Evolutionary conservation across 2,113 vertebrate genomes (phyloP), one percentile per base, ranked within the genome.

Genomic region (Rhizomys pruinosus): DNA sequence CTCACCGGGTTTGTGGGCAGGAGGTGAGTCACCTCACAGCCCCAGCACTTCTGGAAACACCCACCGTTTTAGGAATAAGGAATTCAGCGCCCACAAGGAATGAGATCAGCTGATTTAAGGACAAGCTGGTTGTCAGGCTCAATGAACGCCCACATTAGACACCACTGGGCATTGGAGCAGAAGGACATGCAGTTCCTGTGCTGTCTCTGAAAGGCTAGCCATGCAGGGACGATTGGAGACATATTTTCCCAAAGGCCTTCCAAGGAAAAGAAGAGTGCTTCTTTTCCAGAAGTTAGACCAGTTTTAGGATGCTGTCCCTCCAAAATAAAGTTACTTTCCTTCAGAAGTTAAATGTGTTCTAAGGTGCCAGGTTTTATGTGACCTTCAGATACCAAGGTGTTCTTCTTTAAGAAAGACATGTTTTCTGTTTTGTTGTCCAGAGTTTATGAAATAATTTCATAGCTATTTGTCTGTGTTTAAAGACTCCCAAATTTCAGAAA

Each of bases 31-130:
- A 96, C 3, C 64, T n/a, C 90, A 72, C 89, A 93, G 34, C 0
- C 0, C 34, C 17, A 69, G 3, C 11, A 84, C 87, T 87, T 89
- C 96, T 34, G 63, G 81, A 91, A 92, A 95, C 93, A 63, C 52
- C 88, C 0, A 13, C 94, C 71, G 97, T 94, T 97, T 98, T 96
- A 98, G 96, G 98, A 95, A 96, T 81, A 39, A 98, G 95, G 97
- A 98, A 98, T 97, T 98, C 68, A 1, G 96, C 34, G 19, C 94
- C 87, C 97, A 84, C 85, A 37, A 95, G 92, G 90, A 96, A 97
- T 96, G 92, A 97, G 80, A 84, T 97, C 94, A 96, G 81, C 94
- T 92, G 79, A 96, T 95, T 97, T 94, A 96, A 97, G 97, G 95
- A 97, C 84, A 96, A 95, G 94, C 96, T 96, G 91, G 94, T 95